A percentile compares a stretch with the other conserved stretches of the same genome.
These are phyloP conservation scores for Danio choprae DNA, from an alignment of 2,797 vertebrate species.

Conservation along the genomic window DNA sequence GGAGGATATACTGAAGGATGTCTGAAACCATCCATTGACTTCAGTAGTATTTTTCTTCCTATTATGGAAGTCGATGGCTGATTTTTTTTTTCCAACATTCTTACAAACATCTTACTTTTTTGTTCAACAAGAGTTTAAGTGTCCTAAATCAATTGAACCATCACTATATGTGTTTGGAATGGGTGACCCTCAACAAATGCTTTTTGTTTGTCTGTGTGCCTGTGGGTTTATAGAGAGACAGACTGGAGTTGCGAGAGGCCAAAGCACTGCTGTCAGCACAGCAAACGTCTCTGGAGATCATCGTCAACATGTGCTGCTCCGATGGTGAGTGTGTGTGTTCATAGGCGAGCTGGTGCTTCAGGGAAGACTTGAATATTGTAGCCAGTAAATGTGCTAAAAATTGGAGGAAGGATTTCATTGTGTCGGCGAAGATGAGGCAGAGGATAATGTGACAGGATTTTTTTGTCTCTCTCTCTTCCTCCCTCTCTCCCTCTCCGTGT, in stretches of 20 bases:
- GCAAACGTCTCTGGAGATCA: slow-evolving; percentile 94
- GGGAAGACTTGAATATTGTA: not conserved
- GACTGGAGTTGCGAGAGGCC: slow-evolving; percentile 89
- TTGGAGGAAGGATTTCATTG: not conserved
- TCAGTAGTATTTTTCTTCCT: too few species aligned
- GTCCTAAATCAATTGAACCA: not conserved
- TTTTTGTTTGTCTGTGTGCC: slow-evolving; percentile 16
- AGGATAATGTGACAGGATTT: not conserved
- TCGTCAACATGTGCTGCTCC: slow-evolving; percentile 97
- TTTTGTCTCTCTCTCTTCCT: not conserved
- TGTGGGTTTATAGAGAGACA: slow-evolving; percentile 78
- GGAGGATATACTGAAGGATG: too few species aligned
- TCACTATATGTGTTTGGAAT: not conserved
- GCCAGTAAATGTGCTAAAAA: not conserved
- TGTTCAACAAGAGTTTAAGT: not conserved
- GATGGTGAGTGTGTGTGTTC: slow-evolving; percentile 83
- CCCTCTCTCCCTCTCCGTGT: not conserved
- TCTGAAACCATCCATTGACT: too few species aligned
- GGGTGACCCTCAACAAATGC: not conserved
- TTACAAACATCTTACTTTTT: too few species aligned
- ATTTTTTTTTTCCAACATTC: too few species aligned
- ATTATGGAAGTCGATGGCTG: too few species aligned
- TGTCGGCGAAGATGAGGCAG: not conserved
- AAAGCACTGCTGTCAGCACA: slow-evolving; percentile 90
- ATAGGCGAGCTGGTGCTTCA: too few species aligned